Base-by-base conservation (phyloP, 2,113 vertebrate genomes). In the Brachyistius frenatus region DNA sequence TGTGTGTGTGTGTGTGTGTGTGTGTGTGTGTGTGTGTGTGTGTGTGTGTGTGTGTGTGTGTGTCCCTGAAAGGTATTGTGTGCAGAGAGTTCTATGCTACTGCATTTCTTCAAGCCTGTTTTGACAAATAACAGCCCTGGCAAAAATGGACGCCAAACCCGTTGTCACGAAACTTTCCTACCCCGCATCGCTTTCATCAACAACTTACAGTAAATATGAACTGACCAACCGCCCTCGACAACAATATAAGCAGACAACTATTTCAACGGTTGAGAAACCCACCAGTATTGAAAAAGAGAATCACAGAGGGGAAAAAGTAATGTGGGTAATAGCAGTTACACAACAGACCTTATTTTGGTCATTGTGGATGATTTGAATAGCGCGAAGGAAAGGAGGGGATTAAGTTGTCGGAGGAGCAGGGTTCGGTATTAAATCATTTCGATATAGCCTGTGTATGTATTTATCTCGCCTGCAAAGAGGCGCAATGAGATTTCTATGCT, bases 341-440 rank as follows among this genome's bases (percentile, higher is more conserved):
- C 79, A 83, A 86, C 81, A 81, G 50, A 80, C 75, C 73, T 82
- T 77, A 81, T 89, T 87, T 81, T 81, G 66, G 80, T 82, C 85
- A 86, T 86, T 91, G 89, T 91, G 66, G 58, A 64, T 75, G 80
- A 93, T 92, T 78, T 92, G 86, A 90, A 91, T 89, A 78, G 78
- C 0, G 4, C 55, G 13, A 63, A 88, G 80, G 70, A 88, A 81
- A 86, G 78, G 85, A 84, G 78, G 47, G 89, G 89, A 93, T 93
- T 91, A 93, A 93, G 83, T 91, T 93, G 93, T 92, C 81, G 75
- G 84, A 69, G 83, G 57, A 88, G 76, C 85, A 37, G 54, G 44
- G 77, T 69, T 73, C 7, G 57, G 82, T 85, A 88, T 91, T 92
- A 91, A 93, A 92, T 93, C 89, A 88, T 91, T 85, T 80, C 58